Base-by-base conservation (phyloP, 2,888 invertebrate genomes). In the Ophion costatus region DNA sequence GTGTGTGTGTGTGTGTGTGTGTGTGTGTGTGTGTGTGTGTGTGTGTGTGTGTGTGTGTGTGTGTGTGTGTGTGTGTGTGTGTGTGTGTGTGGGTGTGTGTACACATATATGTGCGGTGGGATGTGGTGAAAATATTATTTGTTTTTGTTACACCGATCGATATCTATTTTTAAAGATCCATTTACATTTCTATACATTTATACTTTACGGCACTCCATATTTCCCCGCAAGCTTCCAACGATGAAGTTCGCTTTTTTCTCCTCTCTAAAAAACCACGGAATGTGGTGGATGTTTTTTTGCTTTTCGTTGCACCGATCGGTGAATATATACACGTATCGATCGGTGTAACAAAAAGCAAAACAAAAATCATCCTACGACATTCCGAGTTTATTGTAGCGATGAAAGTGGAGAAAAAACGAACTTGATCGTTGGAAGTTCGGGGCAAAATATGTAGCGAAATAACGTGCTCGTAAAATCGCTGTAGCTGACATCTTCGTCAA, bases 401-500 rank as follows among this genome's bases (percentile, higher is more conserved):
- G 59, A 10, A 33, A 29, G 14, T 29, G 1, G 17, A 33, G 64
- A 66, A 64, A 67, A 78, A 84, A 78, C 64, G 42, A 66, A 42
- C 29, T 33, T 20, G 45, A 29, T 67, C 66, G 71, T 66, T 73
- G 45, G 22, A 42, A 22, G n/a, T 24, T 76, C 73, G 38, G 56
- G 76, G n/a, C n/a, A 59, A 73, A 61, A 73, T 59, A 33, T 67
- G 77, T 33, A 78, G 14, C 63, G 80, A 64, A 70, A 70, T 74
- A 70, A 64, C 59, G 64, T 64, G 45, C 22, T n/a, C n/a, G 51
- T 56, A 66, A 66, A 51, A 70, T 63, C 69, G 75, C 56, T 38
- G 70, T 59, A 11, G 79, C 69, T 69, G 78, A 74, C 90, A 91
- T 91, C 90, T 89, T 91, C 89, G 90, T 89, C 88, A 86, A 91